Evolutionary conservation across 1,140 invertebrate species (phyloP), one percentile per base, ranked within the genome.

Genomic region (Euura saliciscinereae): DNA sequence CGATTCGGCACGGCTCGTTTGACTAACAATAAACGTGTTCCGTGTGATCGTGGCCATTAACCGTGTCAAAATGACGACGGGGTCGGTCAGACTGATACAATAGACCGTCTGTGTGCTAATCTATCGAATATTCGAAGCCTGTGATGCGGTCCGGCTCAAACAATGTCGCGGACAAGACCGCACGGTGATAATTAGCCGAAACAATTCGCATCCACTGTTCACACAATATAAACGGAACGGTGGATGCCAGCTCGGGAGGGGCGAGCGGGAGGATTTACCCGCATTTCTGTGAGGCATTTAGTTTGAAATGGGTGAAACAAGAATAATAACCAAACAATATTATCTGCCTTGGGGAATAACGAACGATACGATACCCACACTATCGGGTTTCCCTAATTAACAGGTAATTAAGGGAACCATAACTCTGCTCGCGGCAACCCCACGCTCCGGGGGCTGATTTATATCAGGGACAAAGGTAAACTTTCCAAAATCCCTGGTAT

Each of bases 281-380:
- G 13, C 51, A 59, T 59, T 59, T 59, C 8, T 4, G 51, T 8
- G 51, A 8, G 3, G 8, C 51, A 59, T 59, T 59, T 59, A 59
- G 51, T 59, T 59, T 59, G 51, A 59, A 59, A 59, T 59, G 51
- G 51, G 51, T n/a, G 5, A 59, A 59, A 59, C 51, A 59, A 59
- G 51, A 59, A 59, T 59, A 59, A 59, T 59, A 59, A 59, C 51
- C 51, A n/a, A 59, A n/a, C 51, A 59, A 59, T 59, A 59, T 59
- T 59, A 59, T 59, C 51, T 59, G 51, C 51, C 8, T 8, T n/a
- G 3, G 51, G 51, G 51, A 8, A 4, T 59, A 59, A 59, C 51
- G 13, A 59, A 59, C 51, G 51, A 59, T 59, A 59, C 51, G 10
- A 28, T 28, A 28, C 28, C 28, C 28, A 28, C 51, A 8, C 51